Conservation (phyloP, 2,888 invertebrate genomes). For the Drosophila lutescens region DNA sequence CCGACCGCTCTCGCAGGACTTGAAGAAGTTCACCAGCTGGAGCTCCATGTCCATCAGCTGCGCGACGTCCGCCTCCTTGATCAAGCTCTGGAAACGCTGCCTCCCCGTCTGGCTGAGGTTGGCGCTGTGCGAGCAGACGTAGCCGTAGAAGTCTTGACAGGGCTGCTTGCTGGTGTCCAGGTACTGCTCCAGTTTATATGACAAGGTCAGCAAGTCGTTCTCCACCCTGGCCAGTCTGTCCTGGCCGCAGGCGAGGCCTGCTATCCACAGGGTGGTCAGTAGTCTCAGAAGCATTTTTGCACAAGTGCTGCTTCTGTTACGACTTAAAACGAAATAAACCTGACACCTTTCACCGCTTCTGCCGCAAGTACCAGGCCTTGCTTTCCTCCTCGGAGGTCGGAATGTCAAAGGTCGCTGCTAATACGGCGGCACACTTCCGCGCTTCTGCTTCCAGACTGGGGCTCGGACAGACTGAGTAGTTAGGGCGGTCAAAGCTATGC, state of each 20-base stretch:
- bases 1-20: constrained; percentile 77
- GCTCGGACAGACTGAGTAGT: neutral
- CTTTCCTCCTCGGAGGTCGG: constrained; percentile 24
- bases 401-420: constrained; percentile 27
- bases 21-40: constrained; percentile 80
- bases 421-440: constrained; percentile 37
- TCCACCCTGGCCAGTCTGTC: constrained; percentile 54
- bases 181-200: constrained; percentile 73
- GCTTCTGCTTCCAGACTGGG: constrained; percentile 26
- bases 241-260: constrained; percentile 1
- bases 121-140: constrained; percentile 74
- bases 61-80: constrained; percentile 60
- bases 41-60: constrained; percentile 78
- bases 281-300: constrained; percentile 42
- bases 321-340: constrained; percentile 40
- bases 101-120: constrained; percentile 66
- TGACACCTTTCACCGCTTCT: constrained; percentile 1
- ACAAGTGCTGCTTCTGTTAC: constrained; percentile 30
- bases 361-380: constrained; percentile 5
- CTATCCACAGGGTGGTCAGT: constrained; percentile 25
- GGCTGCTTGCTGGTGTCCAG: constrained; percentile 71
- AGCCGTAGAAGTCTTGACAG: constrained; percentile 81
- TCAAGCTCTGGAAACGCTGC: constrained; percentile 73
- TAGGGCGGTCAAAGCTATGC: constrained; percentile 28
- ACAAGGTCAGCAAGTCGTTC: constrained; percentile 71